Base-by-base conservation (phyloP, 2,888 invertebrate species). In the Geophilus truncorum region DNA sequence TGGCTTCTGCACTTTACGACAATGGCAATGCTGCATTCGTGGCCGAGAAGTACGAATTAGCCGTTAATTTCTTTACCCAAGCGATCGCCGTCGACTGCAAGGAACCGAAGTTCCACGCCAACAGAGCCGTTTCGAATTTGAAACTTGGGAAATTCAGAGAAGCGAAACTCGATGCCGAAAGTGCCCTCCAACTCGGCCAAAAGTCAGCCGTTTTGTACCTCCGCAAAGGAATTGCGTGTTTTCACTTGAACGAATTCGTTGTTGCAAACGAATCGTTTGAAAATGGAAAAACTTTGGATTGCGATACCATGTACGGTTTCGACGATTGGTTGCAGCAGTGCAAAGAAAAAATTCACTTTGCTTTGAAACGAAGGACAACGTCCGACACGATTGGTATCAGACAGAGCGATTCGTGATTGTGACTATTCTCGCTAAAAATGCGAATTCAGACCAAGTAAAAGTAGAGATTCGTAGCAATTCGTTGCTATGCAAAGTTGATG, bases 371-470 rank as follows among this genome's bases (percentile, higher is more conserved):
- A 15, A n/a, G n/a, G n/a, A 18, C n/a, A 45, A 45, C 15, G 6
- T 75, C 75, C 21, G 75, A n/a, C 75, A 75, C n/a, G 75, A 75
- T 6, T 75, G 75, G 75, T 75, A 75, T 21, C 75, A 75, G n/a
- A 75, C 75, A 5, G 75, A 75, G n/a, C 15, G 15, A 1, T 21
- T 1, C 12, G 75, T 75, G 1, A 1, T 75, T n/a, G 75, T 75
- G n/a, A 75, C 75, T 30, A 75, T 75, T 32, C 75, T 75, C 4
- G 28, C n/a, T n/a, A 75, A 75, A 75, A 75, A 23, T 75, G 75
- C 25, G 12, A 28, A 32, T 15, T 25, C 1, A 75, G 75, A 75
- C 12, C 23, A 75, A 30, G 75, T 75, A 15, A 12, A 1, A 4
- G n/a, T 75, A 1, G n/a, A 75, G 1, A 75, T 75, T n/a, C 6